Conservation (phyloP, 2,113 vertebrate species). For the Rhinichthys klamathensis region DNA sequence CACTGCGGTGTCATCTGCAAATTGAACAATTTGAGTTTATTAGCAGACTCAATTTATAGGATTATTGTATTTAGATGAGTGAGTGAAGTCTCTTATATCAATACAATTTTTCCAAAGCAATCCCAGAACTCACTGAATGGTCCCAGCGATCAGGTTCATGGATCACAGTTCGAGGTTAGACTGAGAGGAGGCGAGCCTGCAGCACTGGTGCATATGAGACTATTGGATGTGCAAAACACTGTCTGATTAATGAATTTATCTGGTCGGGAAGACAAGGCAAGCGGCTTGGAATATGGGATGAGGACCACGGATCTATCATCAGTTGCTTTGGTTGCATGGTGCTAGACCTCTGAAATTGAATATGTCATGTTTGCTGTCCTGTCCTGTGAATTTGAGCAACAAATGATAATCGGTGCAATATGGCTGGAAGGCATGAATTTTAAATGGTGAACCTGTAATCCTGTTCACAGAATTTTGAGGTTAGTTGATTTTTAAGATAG, state of each 20-base stretch:
- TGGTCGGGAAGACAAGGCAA: conserved; percentile 13
- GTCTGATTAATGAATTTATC: conserved; percentile 31
- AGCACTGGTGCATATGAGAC: not conserved
- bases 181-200: not conserved
- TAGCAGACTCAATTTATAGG: too few species aligned
- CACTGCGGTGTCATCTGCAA: too few species aligned
- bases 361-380: not conserved
- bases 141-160: not conserved
- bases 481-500: not conserved
- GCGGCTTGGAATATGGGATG: conserved; percentile 27
- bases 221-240: conserved; percentile 6
- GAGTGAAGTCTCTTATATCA: not conserved
- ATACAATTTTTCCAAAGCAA: not conserved
- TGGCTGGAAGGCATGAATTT: not conserved
- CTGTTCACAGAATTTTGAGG: not conserved
- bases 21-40: too few species aligned
- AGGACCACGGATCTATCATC: conserved; percentile 11
- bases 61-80: not conserved
- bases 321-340: not conserved
- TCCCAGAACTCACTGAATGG: not conserved
- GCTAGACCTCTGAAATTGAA: conserved; percentile 37
- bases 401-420: conserved; percentile 15
- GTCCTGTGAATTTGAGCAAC: not conserved
- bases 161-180: conserved; percentile 3
- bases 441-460: not conserved